phyloP scores from a whole-genome alignment of 2,888 invertebrate species.

The Lochmaea crataegi region DNA sequence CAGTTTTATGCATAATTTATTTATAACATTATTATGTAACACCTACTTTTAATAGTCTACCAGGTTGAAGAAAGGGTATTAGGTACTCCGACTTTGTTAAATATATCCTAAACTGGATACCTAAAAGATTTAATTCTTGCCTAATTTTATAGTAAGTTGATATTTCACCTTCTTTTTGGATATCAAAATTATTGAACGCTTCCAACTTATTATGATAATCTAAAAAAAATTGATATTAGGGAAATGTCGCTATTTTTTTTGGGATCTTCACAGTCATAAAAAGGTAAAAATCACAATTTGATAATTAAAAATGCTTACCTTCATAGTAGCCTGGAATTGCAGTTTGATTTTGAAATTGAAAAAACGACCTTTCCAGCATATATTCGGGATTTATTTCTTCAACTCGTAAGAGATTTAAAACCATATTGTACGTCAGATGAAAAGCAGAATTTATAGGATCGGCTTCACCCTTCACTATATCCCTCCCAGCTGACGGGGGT shows the following conservation, averaged over 20 bases:
- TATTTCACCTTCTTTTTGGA: conserved; percentile 80
- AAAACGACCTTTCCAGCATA: conserved; percentile 98
- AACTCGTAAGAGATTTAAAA: conserved; percentile 92
- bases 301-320: conserved; percentile 70
- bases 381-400: conserved; percentile 99
- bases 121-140: conserved; percentile 81
- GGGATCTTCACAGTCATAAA: no score
- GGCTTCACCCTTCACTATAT: conserved; percentile 85
- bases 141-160: conserved; percentile 88
- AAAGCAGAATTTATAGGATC: conserved; percentile 99
- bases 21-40: neutral
- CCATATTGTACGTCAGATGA: conserved; percentile 99
- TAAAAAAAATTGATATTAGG: conserved; percentile 58
- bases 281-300: neutral
- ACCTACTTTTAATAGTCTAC: conserved; percentile 88
- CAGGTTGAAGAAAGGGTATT: conserved; percentile 94
- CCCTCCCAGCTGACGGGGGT: conserved; percentile 79
- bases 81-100: conserved; percentile 89
- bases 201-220: conserved; percentile 76
- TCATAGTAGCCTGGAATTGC: conserved; percentile 90
- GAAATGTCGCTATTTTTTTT: no score
- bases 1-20: no score
- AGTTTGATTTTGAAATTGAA: conserved; percentile 98
- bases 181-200: conserved; percentile 72
- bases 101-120: conserved; percentile 80